Percentiles rank a stretch among this genome's conserved stretches.
Evolutionary conservation across 2,113 vertebrate genomes (phyloP).

Genomic region (Xenopus borealis): DNA sequence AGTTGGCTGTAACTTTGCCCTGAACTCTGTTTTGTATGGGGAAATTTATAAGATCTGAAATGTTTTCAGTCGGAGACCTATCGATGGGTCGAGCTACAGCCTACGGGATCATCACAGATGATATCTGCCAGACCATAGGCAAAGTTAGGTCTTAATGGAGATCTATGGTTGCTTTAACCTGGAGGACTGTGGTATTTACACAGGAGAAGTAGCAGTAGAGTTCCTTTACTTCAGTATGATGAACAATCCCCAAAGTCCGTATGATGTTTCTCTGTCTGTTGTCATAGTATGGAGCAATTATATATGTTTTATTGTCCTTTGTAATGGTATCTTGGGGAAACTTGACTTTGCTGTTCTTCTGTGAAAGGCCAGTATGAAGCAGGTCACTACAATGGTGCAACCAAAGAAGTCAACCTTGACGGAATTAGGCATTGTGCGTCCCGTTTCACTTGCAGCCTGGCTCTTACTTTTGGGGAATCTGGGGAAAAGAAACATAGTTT

Average conservation of each 20-base stretch:
- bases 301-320: too few species aligned
- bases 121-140: slow-evolving; percentile 11
- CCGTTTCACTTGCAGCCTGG: too few species aligned
- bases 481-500: too few species aligned
- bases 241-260: slow-evolving; percentile 57
- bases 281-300: slow-evolving; percentile 53
- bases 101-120: not conserved
- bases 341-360: too few species aligned
- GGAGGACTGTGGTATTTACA: not conserved
- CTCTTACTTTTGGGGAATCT: too few species aligned
- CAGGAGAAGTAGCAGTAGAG: slow-evolving; percentile 1
- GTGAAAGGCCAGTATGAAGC: too few species aligned
- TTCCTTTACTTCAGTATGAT: slow-evolving; percentile 1
- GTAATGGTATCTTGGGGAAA: too few species aligned
- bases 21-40: slow-evolving; percentile 4
- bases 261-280: slow-evolving; percentile 47
- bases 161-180: not conserved
- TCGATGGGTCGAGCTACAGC: not conserved
- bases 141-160: slow-evolving; percentile 10
- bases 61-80: too few species aligned
- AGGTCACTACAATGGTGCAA: too few species aligned
- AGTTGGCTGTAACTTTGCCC: not conserved
- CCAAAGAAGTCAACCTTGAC: too few species aligned
- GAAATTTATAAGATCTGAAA: not conserved
- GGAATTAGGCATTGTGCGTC: too few species aligned